phyloP scores from a whole-genome alignment of 2,797 vertebrate species.

The Botia almorhae region DNA sequence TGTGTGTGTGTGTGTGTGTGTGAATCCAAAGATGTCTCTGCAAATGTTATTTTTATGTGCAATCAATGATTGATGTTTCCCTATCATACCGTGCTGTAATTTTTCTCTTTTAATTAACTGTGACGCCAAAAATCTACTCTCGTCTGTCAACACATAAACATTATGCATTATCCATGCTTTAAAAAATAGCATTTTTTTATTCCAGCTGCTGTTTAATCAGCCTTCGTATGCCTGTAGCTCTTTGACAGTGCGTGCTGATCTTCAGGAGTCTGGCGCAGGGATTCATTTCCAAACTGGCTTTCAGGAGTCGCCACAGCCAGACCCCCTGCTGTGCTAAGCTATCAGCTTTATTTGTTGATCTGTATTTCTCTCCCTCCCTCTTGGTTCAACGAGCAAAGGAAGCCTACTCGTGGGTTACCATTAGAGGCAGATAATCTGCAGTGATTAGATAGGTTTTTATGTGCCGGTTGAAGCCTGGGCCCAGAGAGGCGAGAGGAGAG shows the following conservation, averaged over 20 bases:
- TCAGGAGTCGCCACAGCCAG: constrained; percentile 52
- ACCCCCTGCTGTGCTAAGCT: constrained; percentile 62
- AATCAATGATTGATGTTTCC: constrained; percentile 34
- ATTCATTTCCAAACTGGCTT: constrained; percentile 64
- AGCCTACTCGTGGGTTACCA: constrained; percentile 74
- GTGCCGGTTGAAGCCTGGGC: constrained; percentile 47
- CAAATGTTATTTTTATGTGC: constrained; percentile 14
- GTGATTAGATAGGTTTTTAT: constrained; percentile 79
- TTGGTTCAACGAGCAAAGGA: constrained; percentile 66
- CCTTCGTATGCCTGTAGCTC: constrained; percentile 46
- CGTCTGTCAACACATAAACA: constrained; percentile 29
- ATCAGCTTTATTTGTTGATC: constrained; percentile 76
- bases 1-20: constrained; percentile 1
- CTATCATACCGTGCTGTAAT: constrained; percentile 26
- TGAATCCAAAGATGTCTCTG: constrained; percentile 11
- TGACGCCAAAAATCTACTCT: constrained; percentile 37
- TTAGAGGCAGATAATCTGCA: constrained; percentile 80
- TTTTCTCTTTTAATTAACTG: constrained; percentile 31
- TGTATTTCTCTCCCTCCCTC: constrained; percentile 61
- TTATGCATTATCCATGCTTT: constrained; percentile 21
- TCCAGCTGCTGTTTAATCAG: constrained; percentile 33
- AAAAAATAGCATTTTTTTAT: constrained; percentile 28
- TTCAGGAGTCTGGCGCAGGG: constrained; percentile 72
- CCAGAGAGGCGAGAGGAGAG: constrained; percentile 44
- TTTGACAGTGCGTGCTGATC: constrained; percentile 50